A percentile compares a stretch with the other conserved stretches of the same genome.
Evolutionary conservation across 2,888 invertebrate species (phyloP).

Genomic region (Aproaerema taeniolella): DNA sequence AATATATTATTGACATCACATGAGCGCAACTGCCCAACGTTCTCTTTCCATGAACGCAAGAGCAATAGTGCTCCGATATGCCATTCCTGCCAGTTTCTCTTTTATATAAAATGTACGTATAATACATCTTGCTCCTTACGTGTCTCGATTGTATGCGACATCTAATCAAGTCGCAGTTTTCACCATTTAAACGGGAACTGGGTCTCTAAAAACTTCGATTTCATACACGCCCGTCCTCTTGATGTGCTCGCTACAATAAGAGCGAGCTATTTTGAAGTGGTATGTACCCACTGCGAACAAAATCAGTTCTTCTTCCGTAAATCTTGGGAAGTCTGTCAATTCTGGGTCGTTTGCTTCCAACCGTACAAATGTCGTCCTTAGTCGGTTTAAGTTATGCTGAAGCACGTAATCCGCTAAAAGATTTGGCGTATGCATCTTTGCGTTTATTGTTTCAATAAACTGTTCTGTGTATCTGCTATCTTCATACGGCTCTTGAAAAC

Average conservation of each 20-base stretch:
- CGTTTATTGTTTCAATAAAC: slow-evolving; percentile 14
- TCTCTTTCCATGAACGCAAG: no score
- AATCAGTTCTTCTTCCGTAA: neutral
- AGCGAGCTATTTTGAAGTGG: slow-evolving; percentile 8
- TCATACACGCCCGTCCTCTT: slow-evolving; percentile 6
- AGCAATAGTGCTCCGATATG: no score
- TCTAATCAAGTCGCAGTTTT: no score
- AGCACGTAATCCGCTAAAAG: slow-evolving; percentile 14
- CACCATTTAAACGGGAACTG: neutral
- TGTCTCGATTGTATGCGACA: neutral
- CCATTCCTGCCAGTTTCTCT: no score
- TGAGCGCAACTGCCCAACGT: no score
- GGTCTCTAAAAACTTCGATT: neutral
- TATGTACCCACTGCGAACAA: slow-evolving; percentile 3
- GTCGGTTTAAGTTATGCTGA: slow-evolving; percentile 17
- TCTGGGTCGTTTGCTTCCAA: slow-evolving; percentile 10
- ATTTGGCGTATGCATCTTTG: slow-evolving; percentile 12
- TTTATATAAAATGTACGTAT: no score
- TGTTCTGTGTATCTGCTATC: slow-evolving; percentile 15
- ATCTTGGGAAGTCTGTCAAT: neutral
- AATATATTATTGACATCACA: no score
- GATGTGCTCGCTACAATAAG: slow-evolving; percentile 8
- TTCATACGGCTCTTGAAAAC: slow-evolving; percentile 12
- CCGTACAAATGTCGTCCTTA: slow-evolving; percentile 14
- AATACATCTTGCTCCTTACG: no score